Evolutionary conservation across 2,888 invertebrate species (phyloP).

Genomic region (Hyles lineata): DNA sequence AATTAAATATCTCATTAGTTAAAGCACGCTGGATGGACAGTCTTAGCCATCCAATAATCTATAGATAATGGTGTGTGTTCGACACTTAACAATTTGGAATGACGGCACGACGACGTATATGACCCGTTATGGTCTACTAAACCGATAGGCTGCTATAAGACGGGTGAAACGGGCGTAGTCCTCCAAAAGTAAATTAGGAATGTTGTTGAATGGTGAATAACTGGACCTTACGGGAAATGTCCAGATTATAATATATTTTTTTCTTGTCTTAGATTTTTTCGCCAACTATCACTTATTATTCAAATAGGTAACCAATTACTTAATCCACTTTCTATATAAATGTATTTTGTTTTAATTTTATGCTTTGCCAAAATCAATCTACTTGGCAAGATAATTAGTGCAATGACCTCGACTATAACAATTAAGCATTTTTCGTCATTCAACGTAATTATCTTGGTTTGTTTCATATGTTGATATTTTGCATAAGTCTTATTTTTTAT

Average conservation of each 20-base stretch:
- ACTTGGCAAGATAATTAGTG: too few species aligned
- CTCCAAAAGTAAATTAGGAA: constrained; percentile 8
- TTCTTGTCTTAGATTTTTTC: background rate
- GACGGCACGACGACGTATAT: constrained; percentile 18
- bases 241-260: background rate
- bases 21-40: background rate
- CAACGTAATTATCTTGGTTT: too few species aligned
- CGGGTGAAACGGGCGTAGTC: background rate
- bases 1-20: constrained; percentile 20
- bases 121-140: constrained; percentile 10
- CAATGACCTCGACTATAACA: too few species aligned
- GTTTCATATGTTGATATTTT: too few species aligned
- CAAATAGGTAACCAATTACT: too few species aligned
- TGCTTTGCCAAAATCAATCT: too few species aligned
- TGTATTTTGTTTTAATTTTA: too few species aligned
- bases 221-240: background rate
- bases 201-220: background rate
- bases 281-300: too few species aligned
- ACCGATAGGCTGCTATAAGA: constrained; percentile 13
- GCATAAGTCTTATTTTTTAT: too few species aligned
- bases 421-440: too few species aligned
- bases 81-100: constrained; percentile 20
- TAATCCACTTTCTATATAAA: too few species aligned
- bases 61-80: constrained; percentile 22
- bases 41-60: constrained; percentile 4